Conservation (phyloP, 2,888 invertebrate species). For the Caenorhabditis uteleia region DNA sequence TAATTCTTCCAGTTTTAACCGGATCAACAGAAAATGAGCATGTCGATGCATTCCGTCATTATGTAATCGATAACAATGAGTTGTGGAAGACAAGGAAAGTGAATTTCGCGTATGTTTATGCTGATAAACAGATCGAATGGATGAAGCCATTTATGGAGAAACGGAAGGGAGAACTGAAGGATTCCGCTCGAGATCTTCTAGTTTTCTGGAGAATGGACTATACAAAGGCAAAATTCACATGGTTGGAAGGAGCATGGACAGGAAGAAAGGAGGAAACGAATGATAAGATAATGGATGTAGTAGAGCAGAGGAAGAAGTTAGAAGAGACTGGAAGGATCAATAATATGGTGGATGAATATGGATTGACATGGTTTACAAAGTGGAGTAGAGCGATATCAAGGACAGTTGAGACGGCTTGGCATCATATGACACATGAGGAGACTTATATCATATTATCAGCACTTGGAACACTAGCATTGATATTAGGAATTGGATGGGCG, state of each 20-base stretch:
- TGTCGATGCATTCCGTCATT: slow-evolving; percentile 50
- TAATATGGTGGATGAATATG: slow-evolving; percentile 48
- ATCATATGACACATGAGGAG: slow-evolving; percentile 65
- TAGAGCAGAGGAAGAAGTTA: slow-evolving; percentile 41
- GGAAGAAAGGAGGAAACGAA: slow-evolving; percentile 42
- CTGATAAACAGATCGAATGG: slow-evolving; percentile 58
- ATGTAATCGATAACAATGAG: slow-evolving; percentile 34
- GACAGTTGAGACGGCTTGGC: slow-evolving; percentile 59
- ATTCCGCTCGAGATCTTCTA: slow-evolving; percentile 48
- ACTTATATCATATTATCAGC: slow-evolving; percentile 63
- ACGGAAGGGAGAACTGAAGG: slow-evolving; percentile 23
- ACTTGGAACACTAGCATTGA: slow-evolving; percentile 50
- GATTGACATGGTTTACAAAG: slow-evolving; percentile 56
- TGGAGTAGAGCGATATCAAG: slow-evolving; percentile 54
- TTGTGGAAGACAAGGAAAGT: slow-evolving; percentile 35
- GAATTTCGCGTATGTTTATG: slow-evolving; percentile 54
- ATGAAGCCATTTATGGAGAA: slow-evolving; percentile 57
- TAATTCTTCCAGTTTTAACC: slow-evolving; percentile 55
- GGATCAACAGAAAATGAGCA: slow-evolving; percentile 41
- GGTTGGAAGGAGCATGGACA: slow-evolving; percentile 58
- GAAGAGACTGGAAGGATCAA: slow-evolving; percentile 40
- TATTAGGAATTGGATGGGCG: slow-evolving; percentile 40
- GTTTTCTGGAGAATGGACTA: slow-evolving; percentile 65
- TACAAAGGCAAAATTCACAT: slow-evolving; percentile 57
- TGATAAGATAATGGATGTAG: slow-evolving; percentile 39